Conservation (phyloP, 2,113 vertebrate species). For the Mus pahari region DNA sequence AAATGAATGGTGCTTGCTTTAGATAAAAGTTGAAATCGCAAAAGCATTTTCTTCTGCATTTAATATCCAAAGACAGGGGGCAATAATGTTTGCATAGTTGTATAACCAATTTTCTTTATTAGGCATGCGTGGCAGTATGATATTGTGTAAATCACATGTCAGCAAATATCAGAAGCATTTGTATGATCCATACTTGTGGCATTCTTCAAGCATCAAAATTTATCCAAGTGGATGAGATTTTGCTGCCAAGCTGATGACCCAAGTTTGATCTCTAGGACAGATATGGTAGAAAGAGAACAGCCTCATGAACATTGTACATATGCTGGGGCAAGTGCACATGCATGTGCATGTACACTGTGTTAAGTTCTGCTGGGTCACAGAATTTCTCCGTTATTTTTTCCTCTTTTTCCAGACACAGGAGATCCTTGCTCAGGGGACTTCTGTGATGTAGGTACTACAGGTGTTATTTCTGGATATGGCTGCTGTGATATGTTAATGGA, state of each 20-base stretch:
- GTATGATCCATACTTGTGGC: neutral
- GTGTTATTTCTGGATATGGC: neutral
- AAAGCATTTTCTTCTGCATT: neutral
- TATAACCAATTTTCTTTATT: neutral
- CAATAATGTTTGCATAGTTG: neutral
- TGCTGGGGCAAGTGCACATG: neutral
- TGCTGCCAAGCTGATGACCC: neutral
- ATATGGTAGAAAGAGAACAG: neutral
- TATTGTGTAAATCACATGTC: neutral
- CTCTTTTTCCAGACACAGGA: neutral
- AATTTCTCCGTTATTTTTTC: neutral
- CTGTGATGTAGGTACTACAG: neutral
- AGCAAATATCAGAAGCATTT: neutral
- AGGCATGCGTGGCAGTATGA: neutral
- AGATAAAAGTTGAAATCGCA: neutral
- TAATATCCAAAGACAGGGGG: neutral
- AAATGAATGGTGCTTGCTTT: neutral
- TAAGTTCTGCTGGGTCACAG: neutral
- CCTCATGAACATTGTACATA: neutral
- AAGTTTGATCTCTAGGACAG: neutral
- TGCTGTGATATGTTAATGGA: neutral
- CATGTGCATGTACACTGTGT: neutral
- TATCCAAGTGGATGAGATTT: neutral
- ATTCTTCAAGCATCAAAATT: neutral
- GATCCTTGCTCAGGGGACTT: neutral